Base-by-base conservation (phyloP, 2,888 invertebrate species). In the Hirtodrosophila confusa region DNA sequence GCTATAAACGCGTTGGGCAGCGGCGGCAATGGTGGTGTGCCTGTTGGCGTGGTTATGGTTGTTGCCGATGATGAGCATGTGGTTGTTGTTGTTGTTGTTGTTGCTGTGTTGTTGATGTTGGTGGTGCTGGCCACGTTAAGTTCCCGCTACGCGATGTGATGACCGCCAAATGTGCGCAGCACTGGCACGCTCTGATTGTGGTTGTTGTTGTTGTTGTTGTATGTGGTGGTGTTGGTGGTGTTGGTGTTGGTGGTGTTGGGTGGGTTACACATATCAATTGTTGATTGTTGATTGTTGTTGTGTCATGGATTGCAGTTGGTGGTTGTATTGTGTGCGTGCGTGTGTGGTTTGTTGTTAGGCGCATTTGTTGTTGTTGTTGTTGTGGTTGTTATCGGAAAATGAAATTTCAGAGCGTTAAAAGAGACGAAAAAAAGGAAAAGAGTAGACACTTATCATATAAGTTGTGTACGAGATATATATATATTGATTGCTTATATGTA, bases 111-210 rank as follows among this genome's bases (percentile, higher is more conserved):
- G 75, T 65, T 78, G 75, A 47, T 78, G 70, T 23, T 76, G 71
- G 75, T 86, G 65, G 68, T 72, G 76, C 64, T 80, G 69, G 60
- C 78, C 83, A 78, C 86, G 53, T 69, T 88, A 80, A 91, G 89
- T 85, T 91, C 91, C 90, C 91, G 92, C 92, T 92, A 92, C 91
- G 91, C 91, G 89, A 89, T 90, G 85, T 91, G 91, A 89, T 92
- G 91, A 83, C 91, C 91, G 84, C 91, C 92, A 89, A 92, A 92
- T 86, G 92, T 92, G 87, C 91, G 91, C 80, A 92, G 91, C 79
- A 92, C 92, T 83, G 92, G 92, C 87, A 92, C 90, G 88, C 91
- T 91, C 92, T 92, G 78, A 61, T 69, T 78, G 66, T 76, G 35
- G 62, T 64, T 49, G 54, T 61, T 54, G 61, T 51, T 56, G 5